phyloP scores from a whole-genome alignment of 37 sponge, comb jelly and placozoan species.

The Petrosia ficiformis region DNA sequence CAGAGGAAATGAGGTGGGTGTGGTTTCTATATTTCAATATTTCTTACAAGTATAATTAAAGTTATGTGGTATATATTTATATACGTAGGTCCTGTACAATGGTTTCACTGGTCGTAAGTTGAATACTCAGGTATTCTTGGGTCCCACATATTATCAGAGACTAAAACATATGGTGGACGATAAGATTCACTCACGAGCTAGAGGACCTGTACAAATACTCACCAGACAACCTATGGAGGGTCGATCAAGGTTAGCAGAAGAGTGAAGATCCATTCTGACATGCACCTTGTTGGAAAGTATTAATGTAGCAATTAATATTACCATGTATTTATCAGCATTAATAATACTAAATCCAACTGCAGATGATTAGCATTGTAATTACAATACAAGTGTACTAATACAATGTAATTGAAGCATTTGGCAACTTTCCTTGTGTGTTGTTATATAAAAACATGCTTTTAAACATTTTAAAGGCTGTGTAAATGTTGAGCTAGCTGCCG shows the following conservation, averaged over 20 bases:
- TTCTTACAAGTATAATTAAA: not conserved
- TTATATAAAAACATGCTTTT: too few relatives aligned
- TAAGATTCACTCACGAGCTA: conserved; percentile 97
- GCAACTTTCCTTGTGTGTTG: too few relatives aligned
- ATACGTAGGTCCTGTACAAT: conserved; percentile 85
- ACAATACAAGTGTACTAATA: too few relatives aligned
- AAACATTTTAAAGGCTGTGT: too few relatives aligned
- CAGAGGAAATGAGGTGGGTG: conserved; percentile 90
- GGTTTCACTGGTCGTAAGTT: conserved; percentile 99
- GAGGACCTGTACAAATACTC: conserved; percentile 95
- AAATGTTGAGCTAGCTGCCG: too few relatives aligned
- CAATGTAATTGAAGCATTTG: too few relatives aligned
- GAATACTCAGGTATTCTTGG: conserved; percentile 97
- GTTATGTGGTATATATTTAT: not conserved
- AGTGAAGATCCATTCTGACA: not conserved
- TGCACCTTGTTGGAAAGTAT: too few relatives aligned
- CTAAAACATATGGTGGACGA: conserved; percentile 99
- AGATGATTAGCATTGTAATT: too few relatives aligned
- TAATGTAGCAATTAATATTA: too few relatives aligned
- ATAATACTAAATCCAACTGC: too few relatives aligned
- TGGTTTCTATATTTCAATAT: not conserved
- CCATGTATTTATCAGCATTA: too few relatives aligned
- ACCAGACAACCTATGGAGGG: conserved; percentile 99
- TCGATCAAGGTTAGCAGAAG: conserved; percentile 79
- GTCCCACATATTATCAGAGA: conserved; percentile 99